A percentile compares a stretch with the other conserved stretches of the same genome.
Conservation (phyloP, 2,888 invertebrate species). For the Oligia latruncula region DNA sequence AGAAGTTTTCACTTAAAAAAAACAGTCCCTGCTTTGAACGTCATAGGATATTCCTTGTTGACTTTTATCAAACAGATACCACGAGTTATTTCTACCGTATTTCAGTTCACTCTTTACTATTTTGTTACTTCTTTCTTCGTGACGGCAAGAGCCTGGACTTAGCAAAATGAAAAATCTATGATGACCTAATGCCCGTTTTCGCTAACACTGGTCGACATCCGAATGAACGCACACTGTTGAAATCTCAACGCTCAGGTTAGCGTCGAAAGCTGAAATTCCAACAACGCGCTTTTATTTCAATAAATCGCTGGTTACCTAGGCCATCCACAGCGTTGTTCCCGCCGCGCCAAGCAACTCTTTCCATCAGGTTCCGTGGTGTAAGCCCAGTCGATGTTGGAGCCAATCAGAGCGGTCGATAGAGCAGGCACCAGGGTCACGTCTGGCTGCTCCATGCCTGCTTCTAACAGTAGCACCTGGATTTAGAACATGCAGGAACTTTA, state of each 20-base stretch:
- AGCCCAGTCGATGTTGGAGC: constrained; percentile 92
- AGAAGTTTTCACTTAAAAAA: too few relatives aligned
- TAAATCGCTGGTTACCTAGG: constrained; percentile 72
- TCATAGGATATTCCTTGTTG: not conserved
- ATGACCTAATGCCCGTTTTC: not conserved
- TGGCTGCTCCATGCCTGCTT: constrained; percentile 92
- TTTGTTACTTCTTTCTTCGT: not conserved
- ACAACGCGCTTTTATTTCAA: not conserved
- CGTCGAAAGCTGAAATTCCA: not conserved
- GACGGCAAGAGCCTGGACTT: not conserved
- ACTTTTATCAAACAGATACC: not conserved
- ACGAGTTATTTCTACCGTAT: not conserved
- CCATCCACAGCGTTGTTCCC: constrained; percentile 90
- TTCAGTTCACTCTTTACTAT: not conserved
- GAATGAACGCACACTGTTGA: not conserved
- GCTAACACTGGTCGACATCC: not conserved
- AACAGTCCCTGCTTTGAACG: not conserved
- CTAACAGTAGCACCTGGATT: constrained; percentile 90
- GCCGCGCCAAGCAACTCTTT: constrained; percentile 88
- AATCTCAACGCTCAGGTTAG: not conserved
- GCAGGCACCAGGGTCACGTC: constrained; percentile 91
- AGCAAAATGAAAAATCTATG: too few relatives aligned
- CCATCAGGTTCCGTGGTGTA: constrained; percentile 91
- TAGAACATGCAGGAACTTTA: not conserved
- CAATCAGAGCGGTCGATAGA: constrained; percentile 88